Base-by-base conservation (phyloP, 2,113 vertebrate genomes). In the Rhinoptilus africanus region DNA sequence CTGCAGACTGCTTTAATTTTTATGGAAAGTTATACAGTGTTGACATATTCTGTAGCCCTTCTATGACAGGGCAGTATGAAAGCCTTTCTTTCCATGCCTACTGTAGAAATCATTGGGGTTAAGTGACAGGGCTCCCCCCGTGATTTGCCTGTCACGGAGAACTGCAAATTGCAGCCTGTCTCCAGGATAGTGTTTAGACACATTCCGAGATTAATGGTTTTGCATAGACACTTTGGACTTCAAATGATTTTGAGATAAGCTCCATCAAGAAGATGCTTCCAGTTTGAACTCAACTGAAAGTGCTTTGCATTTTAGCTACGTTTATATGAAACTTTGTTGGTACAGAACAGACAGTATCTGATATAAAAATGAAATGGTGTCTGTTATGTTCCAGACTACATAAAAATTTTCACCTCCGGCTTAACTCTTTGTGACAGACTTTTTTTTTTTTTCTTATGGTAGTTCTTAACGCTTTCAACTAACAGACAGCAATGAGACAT, bases 121-220 rank as follows among this genome's bases (percentile, higher is more conserved):
- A 98, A 98, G 97, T 97, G 97, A 97, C 96, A 96, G 89, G 51
- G 17, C 78, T 97, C 71, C 82, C 39, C 91, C 69, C 95, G 96
- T 96, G 97, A 98, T 98, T 98, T 98, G 85, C 93, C 96, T 98
- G 96, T 98, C 98, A 97, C 32, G 13, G 89, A 93, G 96, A 96
- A 96, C 88, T 51, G 92, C 88, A 98, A 98, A 98, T 98, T 98
- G 94, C 87, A 97, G 96, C 97, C 97, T 98, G 98, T 98, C 98
- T 97, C 91, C 78, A 96, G 94, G 73, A 95, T 97, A 64, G 95
- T 97, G 95, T 98, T 98, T 98, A 98, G 96, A 97, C 94, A 96
- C 96, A 96, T 98, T 98, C 95, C 69, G 96, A 98, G 98, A 98
- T 98, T 97, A 98, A 98, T 98, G 97, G 97, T 97, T 98, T 98